Percentiles rank a stretch among this genome's conserved stretches.
Conservation (phyloP, 1,140 invertebrate genomes). For the Pectinophora gossypiella region DNA sequence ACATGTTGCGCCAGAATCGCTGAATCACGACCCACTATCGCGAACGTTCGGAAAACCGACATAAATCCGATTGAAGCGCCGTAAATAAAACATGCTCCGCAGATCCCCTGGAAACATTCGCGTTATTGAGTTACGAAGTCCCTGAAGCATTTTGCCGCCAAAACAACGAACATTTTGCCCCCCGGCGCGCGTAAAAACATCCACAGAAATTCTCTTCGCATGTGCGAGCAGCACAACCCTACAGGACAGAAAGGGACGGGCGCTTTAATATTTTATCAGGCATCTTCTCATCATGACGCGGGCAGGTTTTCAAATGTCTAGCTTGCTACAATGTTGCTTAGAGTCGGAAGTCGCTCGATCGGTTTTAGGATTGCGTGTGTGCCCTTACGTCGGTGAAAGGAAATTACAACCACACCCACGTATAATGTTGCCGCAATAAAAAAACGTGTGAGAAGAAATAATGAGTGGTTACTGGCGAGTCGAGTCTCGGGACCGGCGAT, state of each 20-base stretch:
- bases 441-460: conserved; percentile 73
- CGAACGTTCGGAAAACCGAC: conserved; percentile 44
- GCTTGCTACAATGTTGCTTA: conserved; percentile 12
- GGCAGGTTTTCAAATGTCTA: conserved; percentile 19
- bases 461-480: conserved; percentile 72
- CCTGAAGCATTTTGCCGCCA: conserved; percentile 72
- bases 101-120: conserved; percentile 53
- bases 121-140: conserved; percentile 72
- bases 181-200: conserved; percentile 72
- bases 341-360: conserved; percentile 28
- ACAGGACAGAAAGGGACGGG: conserved; percentile 54
- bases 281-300: conserved; percentile 53
- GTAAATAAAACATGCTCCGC: conserved; percentile 73
- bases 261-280: conserved; percentile 70
- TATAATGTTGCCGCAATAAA: conserved; percentile 75
- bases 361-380: conserved; percentile 59
- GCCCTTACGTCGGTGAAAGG: conserved; percentile 74
- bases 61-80: conserved; percentile 64
- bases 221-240: conserved; percentile 44
- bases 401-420: conserved; percentile 75
- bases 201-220: conserved; percentile 31
- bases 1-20: conserved; percentile 40
- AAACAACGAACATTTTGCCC: conserved; percentile 73
- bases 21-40: conserved; percentile 28
- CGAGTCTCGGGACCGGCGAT: conserved; percentile 46